Percentiles rank a stretch among this genome's conserved stretches.
Evolutionary conservation across 2,797 vertebrate species (phyloP).

Genomic region (Anguilla marmorata): DNA sequence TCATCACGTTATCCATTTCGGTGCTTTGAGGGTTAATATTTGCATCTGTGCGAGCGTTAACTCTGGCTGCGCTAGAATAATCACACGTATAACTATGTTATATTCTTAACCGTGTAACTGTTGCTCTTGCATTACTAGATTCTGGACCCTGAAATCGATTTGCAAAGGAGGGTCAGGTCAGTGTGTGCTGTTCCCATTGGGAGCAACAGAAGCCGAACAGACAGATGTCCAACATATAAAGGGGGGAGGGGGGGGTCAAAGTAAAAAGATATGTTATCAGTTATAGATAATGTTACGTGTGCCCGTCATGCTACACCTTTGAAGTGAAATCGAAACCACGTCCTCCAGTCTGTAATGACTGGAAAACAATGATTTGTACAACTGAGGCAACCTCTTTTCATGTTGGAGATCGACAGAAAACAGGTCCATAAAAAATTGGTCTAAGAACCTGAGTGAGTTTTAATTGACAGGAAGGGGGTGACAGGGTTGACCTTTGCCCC

Average conservation of each 20-base stretch:
- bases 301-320: slow-evolving; percentile 15
- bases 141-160: background rate
- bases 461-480: slow-evolving; percentile 57
- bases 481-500: slow-evolving; percentile 45
- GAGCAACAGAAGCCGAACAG: background rate
- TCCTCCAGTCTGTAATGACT: slow-evolving; percentile 28
- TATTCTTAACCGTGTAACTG: background rate
- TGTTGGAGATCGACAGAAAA: slow-evolving; percentile 40
- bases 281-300: slow-evolving; percentile 30
- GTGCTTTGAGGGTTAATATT: background rate
- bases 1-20: background rate
- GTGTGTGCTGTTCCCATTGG: background rate
- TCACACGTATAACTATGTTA: background rate
- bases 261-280: slow-evolving; percentile 35
- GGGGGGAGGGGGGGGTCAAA: background rate
- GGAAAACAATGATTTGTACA: slow-evolving; percentile 28
- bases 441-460: slow-evolving; percentile 51
- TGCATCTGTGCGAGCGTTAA: background rate
- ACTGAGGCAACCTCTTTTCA: slow-evolving; percentile 24
- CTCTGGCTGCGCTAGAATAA: background rate
- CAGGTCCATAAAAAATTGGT: slow-evolving; percentile 40
- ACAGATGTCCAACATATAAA: background rate
- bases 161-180: background rate
- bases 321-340: slow-evolving; percentile 34
- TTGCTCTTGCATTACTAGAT: background rate